Evolutionary conservation across 2,113 vertebrate species (phyloP), one percentile per base, ranked within the genome.

Genomic region (Dromaius novaehollandiae): DNA sequence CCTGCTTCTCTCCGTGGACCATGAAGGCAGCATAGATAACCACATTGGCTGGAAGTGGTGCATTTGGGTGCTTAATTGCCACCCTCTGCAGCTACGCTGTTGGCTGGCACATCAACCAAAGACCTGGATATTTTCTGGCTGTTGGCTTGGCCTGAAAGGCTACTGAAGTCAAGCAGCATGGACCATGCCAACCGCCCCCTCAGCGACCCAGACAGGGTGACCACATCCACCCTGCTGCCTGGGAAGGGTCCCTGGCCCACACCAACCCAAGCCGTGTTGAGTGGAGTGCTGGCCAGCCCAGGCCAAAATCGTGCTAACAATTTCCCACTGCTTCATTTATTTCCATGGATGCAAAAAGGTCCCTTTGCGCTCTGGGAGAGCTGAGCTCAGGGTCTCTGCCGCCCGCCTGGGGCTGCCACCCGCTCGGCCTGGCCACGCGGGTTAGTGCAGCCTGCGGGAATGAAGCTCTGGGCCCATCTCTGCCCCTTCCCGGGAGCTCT

Each of bases 101-200:
- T 24, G 82, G 19, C 88, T 21, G 25, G 53, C 6, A 18, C 22
- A 34, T n/a, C n/a, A 65, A 48, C 14, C 75, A 50, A 51, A 68
- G 7, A 24, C 18, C 9, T 0, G 0, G 24, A 19, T 48, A 17
- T 30, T 80, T 51, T 24, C 80, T 69, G 22, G 30, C 20, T 82
- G 13, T 6, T 64, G 51, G 30, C 34, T 78, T 70, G 21, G 19
- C 46, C 15, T 1, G 53, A 76, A 20, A 73, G 8, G 53, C 30
- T 80, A 24, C 36, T 60, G 81, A 89, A 61, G 44, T 60, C 0
- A 0, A 81, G 73, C 8, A 64, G 28, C 82, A 70, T 0, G 0
- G 69, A 42, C 9, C 7, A 1, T 13, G 6, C 14, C 17, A 51
- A 6, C 48, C 30, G 63, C 61, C 42, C 70, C 56, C 0, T 0